Evolutionary conservation across 2,888 invertebrate genomes (phyloP).

Genomic region (Eurytoma californica): DNA sequence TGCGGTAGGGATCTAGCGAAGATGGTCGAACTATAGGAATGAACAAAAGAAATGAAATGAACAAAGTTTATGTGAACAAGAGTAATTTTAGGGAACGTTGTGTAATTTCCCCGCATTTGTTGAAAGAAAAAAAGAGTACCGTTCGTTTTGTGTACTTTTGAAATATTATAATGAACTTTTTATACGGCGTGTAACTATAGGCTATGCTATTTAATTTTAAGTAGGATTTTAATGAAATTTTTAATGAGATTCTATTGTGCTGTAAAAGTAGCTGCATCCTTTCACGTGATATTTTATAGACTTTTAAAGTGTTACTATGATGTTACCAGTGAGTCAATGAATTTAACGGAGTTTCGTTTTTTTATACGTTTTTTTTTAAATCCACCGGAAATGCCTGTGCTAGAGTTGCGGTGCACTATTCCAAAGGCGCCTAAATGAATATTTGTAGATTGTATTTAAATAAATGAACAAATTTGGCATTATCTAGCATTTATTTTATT

Average conservation of each 20-base stretch:
- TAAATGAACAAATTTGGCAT: slow-evolving; percentile 70
- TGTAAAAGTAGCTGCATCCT: slow-evolving; percentile 53
- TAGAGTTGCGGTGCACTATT: slow-evolving; percentile 62
- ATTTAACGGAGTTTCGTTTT: slow-evolving; percentile 44
- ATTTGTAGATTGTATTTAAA: slow-evolving; percentile 58
- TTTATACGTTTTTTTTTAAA: slow-evolving; percentile 53
- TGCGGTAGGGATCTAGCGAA: slow-evolving; percentile 56
- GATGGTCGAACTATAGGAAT: slow-evolving; percentile 30
- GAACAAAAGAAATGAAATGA: neutral
- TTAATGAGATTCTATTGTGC: slow-evolving; percentile 53
- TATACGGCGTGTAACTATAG: slow-evolving; percentile 52
- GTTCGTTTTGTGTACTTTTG: slow-evolving; percentile 43
- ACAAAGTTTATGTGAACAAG: slow-evolving; percentile 21
- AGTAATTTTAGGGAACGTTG: slow-evolving; percentile 41
- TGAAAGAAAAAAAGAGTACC: slow-evolving; percentile 34
- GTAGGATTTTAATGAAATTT: slow-evolving; percentile 55
- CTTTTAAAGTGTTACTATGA: slow-evolving; percentile 53
- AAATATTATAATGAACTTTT: slow-evolving; percentile 55
- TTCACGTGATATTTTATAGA: slow-evolving; percentile 58
- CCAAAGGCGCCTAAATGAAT: slow-evolving; percentile 63
- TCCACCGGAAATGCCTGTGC: slow-evolving; percentile 58
- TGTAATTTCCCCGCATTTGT: slow-evolving; percentile 49
- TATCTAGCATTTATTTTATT: slow-evolving; percentile 75
- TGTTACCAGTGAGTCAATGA: slow-evolving; percentile 57
- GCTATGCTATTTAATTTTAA: slow-evolving; percentile 54